phyloP scores from a whole-genome alignment of 2,113 vertebrate species.

The Gavia stellata region DNA sequence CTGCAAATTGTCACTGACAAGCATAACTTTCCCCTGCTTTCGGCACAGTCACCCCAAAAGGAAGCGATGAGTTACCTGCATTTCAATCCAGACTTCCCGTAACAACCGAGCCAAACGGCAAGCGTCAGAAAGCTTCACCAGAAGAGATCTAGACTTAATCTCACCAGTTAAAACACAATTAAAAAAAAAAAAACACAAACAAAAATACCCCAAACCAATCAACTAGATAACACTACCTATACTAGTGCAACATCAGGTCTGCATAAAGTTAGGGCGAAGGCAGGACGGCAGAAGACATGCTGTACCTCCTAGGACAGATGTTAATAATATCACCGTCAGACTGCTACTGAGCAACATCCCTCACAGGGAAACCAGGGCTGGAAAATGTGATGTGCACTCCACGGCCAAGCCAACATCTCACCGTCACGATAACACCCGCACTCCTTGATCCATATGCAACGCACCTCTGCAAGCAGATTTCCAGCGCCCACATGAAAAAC shows the following conservation, averaged over 20 bases:
- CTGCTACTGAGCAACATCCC: background rate
- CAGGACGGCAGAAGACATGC: background rate
- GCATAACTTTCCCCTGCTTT: background rate
- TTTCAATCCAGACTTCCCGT: background rate
- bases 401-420: background rate
- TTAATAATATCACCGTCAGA: background rate
- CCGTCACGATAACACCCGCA: accelerated
- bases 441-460: background rate
- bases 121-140: background rate
- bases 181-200: background rate
- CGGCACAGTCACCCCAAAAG: background rate
- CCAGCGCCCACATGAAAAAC: background rate
- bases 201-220: background rate
- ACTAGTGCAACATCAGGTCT: background rate
- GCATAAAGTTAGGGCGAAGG: background rate
- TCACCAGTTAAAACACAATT: background rate
- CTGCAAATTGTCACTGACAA: background rate
- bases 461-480: background rate
- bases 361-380: background rate
- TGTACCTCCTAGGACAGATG: background rate
- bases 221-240: background rate
- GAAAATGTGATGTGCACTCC: background rate
- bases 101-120: background rate
- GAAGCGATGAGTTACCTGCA: background rate
- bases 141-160: background rate